Evolutionary conservation across 2,888 invertebrate genomes (phyloP), one percentile per base, ranked within the genome.

Genomic region (Synergus umbraculus): DNA sequence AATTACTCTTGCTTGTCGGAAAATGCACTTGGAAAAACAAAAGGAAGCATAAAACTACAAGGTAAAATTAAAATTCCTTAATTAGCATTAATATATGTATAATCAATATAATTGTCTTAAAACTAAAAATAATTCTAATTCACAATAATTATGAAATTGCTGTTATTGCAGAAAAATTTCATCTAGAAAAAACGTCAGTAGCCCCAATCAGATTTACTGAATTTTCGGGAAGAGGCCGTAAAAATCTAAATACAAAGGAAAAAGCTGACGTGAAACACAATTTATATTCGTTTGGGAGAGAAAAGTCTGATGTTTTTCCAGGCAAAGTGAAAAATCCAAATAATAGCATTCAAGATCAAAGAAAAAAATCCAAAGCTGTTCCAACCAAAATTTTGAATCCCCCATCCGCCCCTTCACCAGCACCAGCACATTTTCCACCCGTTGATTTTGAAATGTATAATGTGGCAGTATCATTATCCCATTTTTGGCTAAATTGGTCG

Each of bases 21-120:
- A 84, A 97, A 97, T 92, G 96, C 96, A 64, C 93, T 97, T 69
- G 97, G 97, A 58, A 97, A 96, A 92, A 95, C 95, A 86, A 97
- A 97, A 91, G 96, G 96, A 77, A 94, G 95, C 90, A 96, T 97
- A 90, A 94, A 96, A 90, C 93, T 97, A 86, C 96, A 97, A 94
- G 97, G 97, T 97, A 86, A 69, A 49, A 8, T 29, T 13, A 22
- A 54, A 10, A 54, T 79, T 60, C 22, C 4, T 37, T 12, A 37
- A 64, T 37, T 13, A 29, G 7, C n/a, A 22, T 22, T 63, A 10
- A 7, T 22, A 29, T 22, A 5, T 22, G n/a, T 22, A 60, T n/a
- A n/a, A 60, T 60, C 15, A 60, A n/a, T 0, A n/a, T 60, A 60
- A 60, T 60, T 18, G 4, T n/a, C 18, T 60, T 60, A 60, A 60